Percentiles rank a stretch among this genome's conserved stretches.
These are phyloP conservation scores for Parotia lawesii DNA, from an alignment of 2,113 vertebrate species.

Conservation along the genomic window DNA sequence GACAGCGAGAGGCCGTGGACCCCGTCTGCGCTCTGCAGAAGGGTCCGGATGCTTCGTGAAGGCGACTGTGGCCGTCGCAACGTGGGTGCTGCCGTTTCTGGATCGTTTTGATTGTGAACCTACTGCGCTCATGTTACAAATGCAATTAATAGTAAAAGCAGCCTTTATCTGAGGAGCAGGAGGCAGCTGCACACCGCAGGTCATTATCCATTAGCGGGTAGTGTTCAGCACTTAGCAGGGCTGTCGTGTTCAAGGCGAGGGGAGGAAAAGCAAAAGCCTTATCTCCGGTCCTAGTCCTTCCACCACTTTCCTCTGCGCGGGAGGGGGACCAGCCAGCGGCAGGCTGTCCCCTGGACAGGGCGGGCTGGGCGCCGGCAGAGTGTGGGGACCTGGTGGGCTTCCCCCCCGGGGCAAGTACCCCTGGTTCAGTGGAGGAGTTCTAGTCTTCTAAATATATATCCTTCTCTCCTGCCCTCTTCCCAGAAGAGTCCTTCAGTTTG, in stretches of 20 bases:
- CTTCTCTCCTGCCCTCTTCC: not conserved
- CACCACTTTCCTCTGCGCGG: not conserved
- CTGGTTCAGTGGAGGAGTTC: not conserved
- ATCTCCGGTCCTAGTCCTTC: not conserved
- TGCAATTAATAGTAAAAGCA: conserved; percentile 46
- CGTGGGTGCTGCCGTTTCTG: not conserved
- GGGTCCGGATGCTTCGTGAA: not conserved
- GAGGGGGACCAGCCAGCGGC: not conserved
- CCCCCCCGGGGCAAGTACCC: rapidly evolving
- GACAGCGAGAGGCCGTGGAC: not conserved
- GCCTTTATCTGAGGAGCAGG: conserved; percentile 36
- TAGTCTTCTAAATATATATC: not conserved
- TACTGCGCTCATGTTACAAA: conserved; percentile 42
- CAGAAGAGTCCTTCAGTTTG: not conserved
- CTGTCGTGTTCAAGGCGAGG: not conserved
- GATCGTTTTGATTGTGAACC: not conserved
- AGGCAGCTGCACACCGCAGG: conserved; percentile 51
- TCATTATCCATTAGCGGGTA: conserved; percentile 46
- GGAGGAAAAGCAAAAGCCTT: not conserved
- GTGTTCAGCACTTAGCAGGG: conserved; percentile 20
- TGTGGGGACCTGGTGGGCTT: too few relatives aligned
- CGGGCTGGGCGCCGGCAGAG: not conserved
- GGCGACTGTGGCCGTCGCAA: not conserved
- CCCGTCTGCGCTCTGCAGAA: not conserved
- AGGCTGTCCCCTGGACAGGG: not conserved